Evolutionary conservation across 2,113 vertebrate species (phyloP).

Genomic region (Vimba vimba): DNA sequence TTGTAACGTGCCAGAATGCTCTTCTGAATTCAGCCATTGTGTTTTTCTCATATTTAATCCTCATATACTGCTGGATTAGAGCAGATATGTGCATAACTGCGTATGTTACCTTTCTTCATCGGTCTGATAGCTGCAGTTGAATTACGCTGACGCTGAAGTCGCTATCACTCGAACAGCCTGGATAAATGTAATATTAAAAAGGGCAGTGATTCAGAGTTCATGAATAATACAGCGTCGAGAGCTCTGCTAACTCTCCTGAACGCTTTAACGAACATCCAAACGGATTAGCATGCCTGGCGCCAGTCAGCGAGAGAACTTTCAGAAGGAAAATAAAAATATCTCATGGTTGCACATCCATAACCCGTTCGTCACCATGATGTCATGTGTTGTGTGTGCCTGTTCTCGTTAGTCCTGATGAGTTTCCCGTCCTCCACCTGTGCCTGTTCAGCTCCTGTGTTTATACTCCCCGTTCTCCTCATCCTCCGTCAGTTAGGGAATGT

Average conservation of each 20-base stretch:
- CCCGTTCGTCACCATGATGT: not conserved
- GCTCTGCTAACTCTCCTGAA: conserved; percentile 48
- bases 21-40: not conserved
- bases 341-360: not conserved
- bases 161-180: conserved; percentile 13
- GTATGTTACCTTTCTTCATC: not conserved
- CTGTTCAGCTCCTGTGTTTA: too few relatives aligned
- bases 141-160: not conserved
- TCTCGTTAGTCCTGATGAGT: too few relatives aligned
- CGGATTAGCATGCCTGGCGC: conserved; percentile 36
- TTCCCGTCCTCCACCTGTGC: too few relatives aligned
- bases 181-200: conserved; percentile 50
- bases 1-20: not conserved
- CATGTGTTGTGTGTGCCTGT: too few relatives aligned
- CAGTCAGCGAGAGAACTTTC: conserved; percentile 8
- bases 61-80: not conserved
- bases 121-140: not conserved
- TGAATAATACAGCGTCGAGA: conserved; percentile 53
- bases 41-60: not conserved
- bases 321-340: conserved; percentile 8
- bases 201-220: conserved; percentile 40
- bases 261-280: conserved; percentile 35
- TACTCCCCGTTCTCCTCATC: too few relatives aligned
- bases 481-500: too few relatives aligned
- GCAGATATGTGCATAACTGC: not conserved